Evolutionary conservation across 2,888 invertebrate genomes (phyloP).

Genomic region (Scrobipalpa atriplicella): DNA sequence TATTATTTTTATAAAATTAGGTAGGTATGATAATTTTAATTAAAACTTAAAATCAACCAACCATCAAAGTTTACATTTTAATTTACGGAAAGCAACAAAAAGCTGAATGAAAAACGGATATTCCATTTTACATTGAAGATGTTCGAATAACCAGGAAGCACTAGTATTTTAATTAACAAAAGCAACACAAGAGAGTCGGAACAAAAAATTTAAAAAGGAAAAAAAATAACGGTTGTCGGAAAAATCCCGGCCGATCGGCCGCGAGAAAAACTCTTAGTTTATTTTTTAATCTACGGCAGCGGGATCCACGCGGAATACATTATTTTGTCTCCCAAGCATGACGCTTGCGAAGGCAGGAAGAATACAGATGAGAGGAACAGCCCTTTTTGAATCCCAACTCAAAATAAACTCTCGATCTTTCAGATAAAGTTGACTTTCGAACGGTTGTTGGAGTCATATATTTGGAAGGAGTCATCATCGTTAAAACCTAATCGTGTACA

Average conservation of each 20-base stretch:
- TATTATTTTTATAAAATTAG: no score
- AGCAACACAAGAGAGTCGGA: neutral
- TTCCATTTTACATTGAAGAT: neutral
- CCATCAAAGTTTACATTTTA: no score
- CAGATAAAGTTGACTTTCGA: constrained; percentile 41
- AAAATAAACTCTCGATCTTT: constrained; percentile 37
- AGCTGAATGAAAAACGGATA: neutral
- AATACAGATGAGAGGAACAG: constrained; percentile 64
- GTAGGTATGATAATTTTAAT: no score
- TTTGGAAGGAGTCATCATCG: constrained; percentile 67
- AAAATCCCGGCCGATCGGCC: constrained; percentile 30
- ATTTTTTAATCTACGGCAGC: constrained; percentile 58
- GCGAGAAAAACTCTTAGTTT: constrained; percentile 34
- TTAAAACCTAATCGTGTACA: constrained; percentile 76
- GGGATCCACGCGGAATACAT: constrained; percentile 58
- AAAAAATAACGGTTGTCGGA: neutral
- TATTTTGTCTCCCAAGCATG: constrained; percentile 69
- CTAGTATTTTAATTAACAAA: constrained; percentile 9
- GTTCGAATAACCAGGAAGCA: neutral
- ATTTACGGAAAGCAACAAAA: neutral
- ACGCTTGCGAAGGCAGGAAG: constrained; percentile 58
- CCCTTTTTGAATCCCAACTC: constrained; percentile 10
- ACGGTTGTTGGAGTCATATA: constrained; percentile 37
- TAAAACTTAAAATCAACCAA: no score
- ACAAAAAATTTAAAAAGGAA: neutral